These are phyloP conservation scores for Danio choprae DNA, from an alignment of 2,797 vertebrate species.

Conservation along the genomic window DNA sequence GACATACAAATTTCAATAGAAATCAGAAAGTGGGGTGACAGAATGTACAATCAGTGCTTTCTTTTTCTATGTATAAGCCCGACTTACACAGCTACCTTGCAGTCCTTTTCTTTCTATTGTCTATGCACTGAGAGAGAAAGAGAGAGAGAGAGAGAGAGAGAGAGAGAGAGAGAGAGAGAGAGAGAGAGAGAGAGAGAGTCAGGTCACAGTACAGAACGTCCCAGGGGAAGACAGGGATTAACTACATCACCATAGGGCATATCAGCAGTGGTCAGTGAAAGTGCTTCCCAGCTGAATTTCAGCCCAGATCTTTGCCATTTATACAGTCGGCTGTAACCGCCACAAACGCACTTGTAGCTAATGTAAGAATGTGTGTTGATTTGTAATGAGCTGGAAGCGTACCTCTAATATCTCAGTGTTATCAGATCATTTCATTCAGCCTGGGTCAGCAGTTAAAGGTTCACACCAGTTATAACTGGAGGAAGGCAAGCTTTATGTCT, in stretches of 20 bases:
- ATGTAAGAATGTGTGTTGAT: constrained; percentile 29
- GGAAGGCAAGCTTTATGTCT: constrained; percentile 14
- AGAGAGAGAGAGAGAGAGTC: constrained; percentile 25
- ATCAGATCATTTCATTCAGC: constrained; percentile 32
- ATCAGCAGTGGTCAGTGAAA: constrained; percentile 50
- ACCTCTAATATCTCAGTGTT: constrained; percentile 7
- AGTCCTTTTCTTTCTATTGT: constrained; percentile 43
- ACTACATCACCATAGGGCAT: constrained; percentile 44
- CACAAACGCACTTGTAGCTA: constrained; percentile 17
- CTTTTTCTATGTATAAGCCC: constrained; percentile 32
- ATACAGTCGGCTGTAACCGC: constrained; percentile 10
- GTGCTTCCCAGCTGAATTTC: constrained; percentile 43
- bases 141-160: not conserved
- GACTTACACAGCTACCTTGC: constrained; percentile 40
- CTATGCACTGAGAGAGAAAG: not conserved
- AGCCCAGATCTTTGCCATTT: constrained; percentile 36
- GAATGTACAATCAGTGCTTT: constrained; percentile 50
- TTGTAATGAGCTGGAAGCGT: constrained; percentile 24
- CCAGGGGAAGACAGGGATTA: constrained; percentile 52
- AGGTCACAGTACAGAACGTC: constrained; percentile 45
- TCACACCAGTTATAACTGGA: not conserved
- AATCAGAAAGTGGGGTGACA: constrained; percentile 26
- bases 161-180: not conserved
- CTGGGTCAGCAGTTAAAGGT: constrained; percentile 20
- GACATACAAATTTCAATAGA: not conserved